Evolutionary conservation across 2,113 vertebrate genomes (phyloP), one percentile per base, ranked within the genome.

Genomic region (Scophthalmus maximus): DNA sequence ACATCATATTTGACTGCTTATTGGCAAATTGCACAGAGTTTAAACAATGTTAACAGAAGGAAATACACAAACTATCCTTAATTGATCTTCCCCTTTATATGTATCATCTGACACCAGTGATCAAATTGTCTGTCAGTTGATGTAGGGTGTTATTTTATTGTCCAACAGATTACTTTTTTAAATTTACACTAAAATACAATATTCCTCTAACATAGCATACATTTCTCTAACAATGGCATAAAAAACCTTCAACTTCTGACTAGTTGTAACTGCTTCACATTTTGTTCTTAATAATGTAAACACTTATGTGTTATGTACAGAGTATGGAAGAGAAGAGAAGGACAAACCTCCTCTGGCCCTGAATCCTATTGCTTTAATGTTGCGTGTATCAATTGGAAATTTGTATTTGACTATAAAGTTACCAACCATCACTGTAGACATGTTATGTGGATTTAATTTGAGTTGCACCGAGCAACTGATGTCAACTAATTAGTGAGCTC

Each of bases 401-500:
- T 40, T 14, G 15, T 40, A 17, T 40, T 3, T 40, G 11, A 40
- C 11, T 15, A 12, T 40, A 15, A 9, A 40, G 36, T 40, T 40
- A 17, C 36, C 36, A 40, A 15, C 42, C 42, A 20, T 46, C 42
- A 46, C 42, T 46, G 18, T 2, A n/a, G n/a, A n/a, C n/a, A 8
- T 7, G 8, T 46, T 8, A n/a, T 46, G 17, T 46, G 18, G 18
- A 17, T 46, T 46, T 46, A 46, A 46, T 46, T 46, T 65, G 9
- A 17, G 26, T 6, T 64, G 20, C 68, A 59, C n/a, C 64, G 38
- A 50, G 58, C 46, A 59, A 44, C 44, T 71, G 63, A 74, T 60
- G 57, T 67, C 27, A 71, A 36, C 20, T 53, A 82, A 79, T 73
- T 57, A 72, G 65, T 47, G 38, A 59, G 40, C 51, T 55, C 38